Evolutionary conservation across 2,113 vertebrate species (phyloP), one percentile per base, ranked within the genome.

Genomic region (Aspiorhynchus laticeps): DNA sequence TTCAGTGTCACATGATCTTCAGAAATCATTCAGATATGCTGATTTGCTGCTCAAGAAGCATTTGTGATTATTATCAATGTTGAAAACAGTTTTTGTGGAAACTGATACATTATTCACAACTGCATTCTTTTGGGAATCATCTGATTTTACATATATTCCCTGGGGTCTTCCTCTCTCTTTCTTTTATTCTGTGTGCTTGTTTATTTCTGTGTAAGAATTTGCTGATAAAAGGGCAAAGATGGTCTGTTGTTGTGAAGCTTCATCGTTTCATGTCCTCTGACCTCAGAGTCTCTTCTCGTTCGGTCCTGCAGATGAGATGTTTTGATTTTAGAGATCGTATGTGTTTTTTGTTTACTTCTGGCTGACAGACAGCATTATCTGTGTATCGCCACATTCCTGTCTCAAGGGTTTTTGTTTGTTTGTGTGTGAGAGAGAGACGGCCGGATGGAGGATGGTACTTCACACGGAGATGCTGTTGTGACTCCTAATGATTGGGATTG

Each of bases 311-410:
- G 21, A 28, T 3, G 1, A 65, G 53, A 80, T 69, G 41, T 81
- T 88, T 80, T 33, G 83, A 48, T 65, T 69, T 82, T 80, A 38
- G 46, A 61, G 33, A 9, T 46, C 1, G 17, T 33, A 53, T 48
- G 41, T 76, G 76, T 69, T 31, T 24, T 82, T 8, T 78, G 83
- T 33, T 77, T 33, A 4, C 65, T 75, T 69, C 26, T 46, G 61
- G 43, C 63, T 71, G 63, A 78, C 41, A 48, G 63, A 83, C 73
- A 19, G 26, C 76, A 74, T 81, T 88, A 73, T 80, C 53, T 80
- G 51, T 53, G 41, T 76, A 78, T 74, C 28, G 83, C 77, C n/a
- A 85, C 87, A 88, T 88, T 88, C 87, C 33, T 81, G 67, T 75
- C 43, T 85, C 43, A 69, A 31, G 63, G 53, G 28, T 46, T 75